These are phyloP conservation scores for Neelides folsomi DNA, from an alignment of 2,888 invertebrate genomes.

Conservation along the genomic window DNA sequence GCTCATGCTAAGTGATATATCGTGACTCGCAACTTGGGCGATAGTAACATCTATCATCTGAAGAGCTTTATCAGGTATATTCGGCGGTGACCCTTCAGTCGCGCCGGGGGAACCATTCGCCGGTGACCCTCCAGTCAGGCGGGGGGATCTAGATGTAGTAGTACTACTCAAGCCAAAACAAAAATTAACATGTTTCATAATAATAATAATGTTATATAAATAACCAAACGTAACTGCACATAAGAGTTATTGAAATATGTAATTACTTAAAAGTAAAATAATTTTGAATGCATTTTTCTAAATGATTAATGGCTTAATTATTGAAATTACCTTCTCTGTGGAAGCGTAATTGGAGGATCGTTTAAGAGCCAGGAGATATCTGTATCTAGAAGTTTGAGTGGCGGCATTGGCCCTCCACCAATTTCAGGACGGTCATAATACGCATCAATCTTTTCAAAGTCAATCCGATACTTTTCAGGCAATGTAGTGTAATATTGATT, in stretches of 20 bases:
- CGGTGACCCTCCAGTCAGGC: slow-evolving; percentile 8
- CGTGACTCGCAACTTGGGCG: slow-evolving; percentile 51
- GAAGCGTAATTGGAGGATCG: slow-evolving; percentile 14
- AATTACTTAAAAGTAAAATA: too few relatives aligned
- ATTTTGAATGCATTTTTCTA: too few relatives aligned
- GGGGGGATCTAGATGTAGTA: slow-evolving; percentile 12
- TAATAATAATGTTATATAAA: too few relatives aligned
- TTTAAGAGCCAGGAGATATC: slow-evolving; percentile 20
- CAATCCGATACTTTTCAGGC: slow-evolving; percentile 28
- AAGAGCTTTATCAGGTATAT: slow-evolving; percentile 14
- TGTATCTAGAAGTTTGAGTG: slow-evolving; percentile 26
- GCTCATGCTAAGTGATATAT: slow-evolving; percentile 48
- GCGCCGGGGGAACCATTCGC: slow-evolving; percentile 9
- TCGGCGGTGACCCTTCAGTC: neutral
- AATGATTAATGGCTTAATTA: too few relatives aligned
- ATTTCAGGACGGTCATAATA: slow-evolving; percentile 22
- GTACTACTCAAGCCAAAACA: neutral
- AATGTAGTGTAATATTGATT: neutral
- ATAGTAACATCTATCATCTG: slow-evolving; percentile 42
- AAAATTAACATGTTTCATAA: neutral
- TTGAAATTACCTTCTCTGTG: slow-evolving; percentile 10
- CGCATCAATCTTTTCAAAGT: slow-evolving; percentile 28
- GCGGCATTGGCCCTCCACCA: slow-evolving; percentile 17
- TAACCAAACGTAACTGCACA: too few relatives aligned
- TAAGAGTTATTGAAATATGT: too few relatives aligned